phyloP scores from a whole-genome alignment of 2,113 vertebrate species.

The Oenanthe melanoleuca region DNA sequence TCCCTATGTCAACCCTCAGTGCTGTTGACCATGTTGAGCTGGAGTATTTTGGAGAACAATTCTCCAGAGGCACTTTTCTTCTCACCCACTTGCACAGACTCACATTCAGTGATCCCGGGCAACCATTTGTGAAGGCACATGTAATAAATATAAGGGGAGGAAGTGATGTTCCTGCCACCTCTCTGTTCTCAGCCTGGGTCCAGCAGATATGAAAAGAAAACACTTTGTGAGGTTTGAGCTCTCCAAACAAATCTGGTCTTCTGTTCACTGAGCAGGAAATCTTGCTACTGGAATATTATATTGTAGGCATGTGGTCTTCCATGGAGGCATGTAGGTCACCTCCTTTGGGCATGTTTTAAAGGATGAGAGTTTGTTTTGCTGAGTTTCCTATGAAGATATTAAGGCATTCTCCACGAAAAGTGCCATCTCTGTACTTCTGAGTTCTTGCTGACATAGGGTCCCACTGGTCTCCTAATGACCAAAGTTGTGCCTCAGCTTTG shows the following conservation, averaged over 20 bases:
- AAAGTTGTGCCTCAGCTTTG: background rate
- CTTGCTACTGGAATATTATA: background rate
- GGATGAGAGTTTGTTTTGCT: background rate
- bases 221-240: background rate
- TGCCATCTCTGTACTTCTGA: background rate
- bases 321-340: too few relatives aligned
- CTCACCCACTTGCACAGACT: background rate
- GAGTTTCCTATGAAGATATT: background rate
- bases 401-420: accelerated
- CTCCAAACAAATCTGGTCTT: background rate
- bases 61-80: background rate
- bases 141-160: background rate
- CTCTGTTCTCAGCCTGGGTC: background rate
- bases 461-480: background rate
- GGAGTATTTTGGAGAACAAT: background rate
- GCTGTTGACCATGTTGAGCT: background rate
- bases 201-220: background rate
- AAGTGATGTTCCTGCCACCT: background rate
- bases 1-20: accelerated
- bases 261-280: background rate
- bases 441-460: background rate
- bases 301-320: background rate
- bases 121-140: background rate
- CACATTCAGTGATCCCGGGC: background rate
- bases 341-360: background rate